Evolutionary conservation across 2,797 vertebrate genomes (phyloP).

Genomic region (Arremon brunneinucha): DNA sequence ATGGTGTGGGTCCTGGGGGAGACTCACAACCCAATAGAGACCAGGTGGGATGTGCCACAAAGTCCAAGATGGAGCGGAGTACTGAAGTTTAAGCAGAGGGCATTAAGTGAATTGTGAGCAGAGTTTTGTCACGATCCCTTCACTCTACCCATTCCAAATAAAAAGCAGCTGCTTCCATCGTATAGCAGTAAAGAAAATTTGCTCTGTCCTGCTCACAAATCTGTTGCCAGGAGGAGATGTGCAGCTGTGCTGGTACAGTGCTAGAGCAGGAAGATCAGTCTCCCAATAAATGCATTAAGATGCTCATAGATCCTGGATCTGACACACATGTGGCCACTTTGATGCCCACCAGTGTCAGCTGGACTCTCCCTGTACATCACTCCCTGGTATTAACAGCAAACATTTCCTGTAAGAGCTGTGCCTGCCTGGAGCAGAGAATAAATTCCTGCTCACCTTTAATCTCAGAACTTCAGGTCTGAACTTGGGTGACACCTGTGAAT

Average conservation of each 20-base stretch:
- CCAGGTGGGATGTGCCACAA: neutral
- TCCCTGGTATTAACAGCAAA: neutral
- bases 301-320: neutral
- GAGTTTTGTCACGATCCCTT: neutral
- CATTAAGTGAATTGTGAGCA: fast-evolving
- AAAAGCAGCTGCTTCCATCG: neutral
- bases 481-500: neutral
- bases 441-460: neutral
- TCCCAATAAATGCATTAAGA: neutral
- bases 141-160: neutral
- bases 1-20: neutral
- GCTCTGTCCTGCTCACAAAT: neutral
- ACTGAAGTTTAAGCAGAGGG: neutral
- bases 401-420: neutral
- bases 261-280: neutral
- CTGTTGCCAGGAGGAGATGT: fast-evolving
- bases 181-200: neutral
- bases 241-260: neutral
- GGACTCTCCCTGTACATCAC: neutral
- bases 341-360: neutral
- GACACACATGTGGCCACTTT: neutral
- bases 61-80: neutral
- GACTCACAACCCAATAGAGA: neutral
- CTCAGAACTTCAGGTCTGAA: neutral
- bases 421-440: neutral